Conservation (phyloP, 1,140 invertebrate genomes). For the Chironomus striatipennis region DNA sequence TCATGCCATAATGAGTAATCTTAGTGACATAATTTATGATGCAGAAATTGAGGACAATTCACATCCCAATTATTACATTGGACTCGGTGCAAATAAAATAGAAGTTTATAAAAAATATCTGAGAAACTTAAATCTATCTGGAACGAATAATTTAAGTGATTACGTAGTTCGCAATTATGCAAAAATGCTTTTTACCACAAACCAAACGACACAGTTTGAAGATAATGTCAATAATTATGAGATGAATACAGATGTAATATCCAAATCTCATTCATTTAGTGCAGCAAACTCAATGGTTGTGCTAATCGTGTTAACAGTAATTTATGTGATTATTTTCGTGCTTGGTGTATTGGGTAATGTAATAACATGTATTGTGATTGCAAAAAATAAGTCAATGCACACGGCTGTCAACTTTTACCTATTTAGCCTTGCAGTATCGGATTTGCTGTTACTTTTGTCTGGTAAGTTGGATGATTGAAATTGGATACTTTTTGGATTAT, state of each 20-base stretch:
- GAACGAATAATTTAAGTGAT: background rate
- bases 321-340: slow-evolving; percentile 77
- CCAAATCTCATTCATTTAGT: background rate
- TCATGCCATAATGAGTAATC: background rate
- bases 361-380: slow-evolving; percentile 87
- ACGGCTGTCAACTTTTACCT: slow-evolving; percentile 90
- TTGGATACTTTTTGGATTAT: too few relatives aligned
- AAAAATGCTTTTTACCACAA: background rate
- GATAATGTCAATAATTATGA: slow-evolving; percentile 1
- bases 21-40: background rate
- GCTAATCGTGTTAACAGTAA: slow-evolving; percentile 64
- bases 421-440: slow-evolving; percentile 87
- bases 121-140: background rate
- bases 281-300: slow-evolving; percentile 30
- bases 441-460: slow-evolving; percentile 74
- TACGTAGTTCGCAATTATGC: background rate
- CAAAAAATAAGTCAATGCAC: slow-evolving; percentile 81
- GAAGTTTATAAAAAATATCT: background rate
- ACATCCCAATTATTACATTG: background rate
- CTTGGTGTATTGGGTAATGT: slow-evolving; percentile 84
- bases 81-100: background rate
- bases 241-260: background rate
- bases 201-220: background rate
- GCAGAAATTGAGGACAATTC: background rate
- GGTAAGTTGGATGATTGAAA: slow-evolving; percentile 44